Base-by-base conservation (phyloP, 2,797 vertebrate genomes). In the Oreonectes daqikongensis region DNA sequence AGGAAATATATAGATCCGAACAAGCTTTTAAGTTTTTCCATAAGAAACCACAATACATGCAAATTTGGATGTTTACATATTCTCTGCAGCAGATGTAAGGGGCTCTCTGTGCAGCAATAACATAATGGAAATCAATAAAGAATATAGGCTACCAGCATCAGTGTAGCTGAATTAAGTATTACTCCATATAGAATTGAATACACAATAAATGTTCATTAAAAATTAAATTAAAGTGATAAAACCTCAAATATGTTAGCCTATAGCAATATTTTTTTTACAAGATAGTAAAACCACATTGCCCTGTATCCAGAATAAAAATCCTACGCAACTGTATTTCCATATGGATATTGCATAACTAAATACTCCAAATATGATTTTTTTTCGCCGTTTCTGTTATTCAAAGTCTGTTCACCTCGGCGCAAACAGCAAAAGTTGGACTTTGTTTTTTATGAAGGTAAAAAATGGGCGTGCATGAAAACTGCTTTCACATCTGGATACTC, bases 381-480 rank as follows among this genome's bases (percentile, higher is more conserved):
- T 42, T 4, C 42, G n/a, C n/a, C n/a, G n/a, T n/a, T n/a, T n/a
- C 7, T 40, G 11, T 8, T 17, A 10, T n/a, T 20, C 7, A 55
- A 18, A 38, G 46, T 35, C 46, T 38, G n/a, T 9, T 11, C 15
- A 61, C 66, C 60, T 38, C 42, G 5, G 0, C 10, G 40, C 42
- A 17, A 6, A 53, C 7, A 50, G 26, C n/a, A 64, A 70, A 70
- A 55, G 35, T 42, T 75, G 59, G 75, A 77, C 75, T 77, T 77
- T 77, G 75, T 64, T 50, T 70, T 12, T 12, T 24, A 69, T 44
- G 44, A 40, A 52, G 0, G 32, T 2, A n/a, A 1, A 17, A 53
- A 10, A 22, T n/a, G n/a, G 22, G 5, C 67, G 46, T 14, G 20
- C 30, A 24, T 14, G 44, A 35, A n/a, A 35, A 38, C 20, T 20